phyloP scores from a whole-genome alignment of 2,888 invertebrate species.

The Fragum whitleyi region DNA sequence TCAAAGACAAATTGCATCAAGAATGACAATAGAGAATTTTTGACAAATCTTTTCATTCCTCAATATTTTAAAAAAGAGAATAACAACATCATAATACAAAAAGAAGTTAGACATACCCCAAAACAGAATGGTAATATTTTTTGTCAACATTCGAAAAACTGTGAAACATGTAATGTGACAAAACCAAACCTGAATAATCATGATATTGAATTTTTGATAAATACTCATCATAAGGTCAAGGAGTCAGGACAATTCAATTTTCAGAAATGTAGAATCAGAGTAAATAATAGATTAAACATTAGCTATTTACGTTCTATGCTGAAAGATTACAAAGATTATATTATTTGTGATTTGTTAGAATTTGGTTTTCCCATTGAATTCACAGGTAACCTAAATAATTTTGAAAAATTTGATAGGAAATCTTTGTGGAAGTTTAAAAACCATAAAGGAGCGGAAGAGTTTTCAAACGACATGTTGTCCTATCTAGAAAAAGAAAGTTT shows the following conservation, averaged over 20 bases:
- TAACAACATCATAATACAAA: no score
- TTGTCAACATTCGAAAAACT: neutral
- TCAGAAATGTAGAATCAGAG: neutral
- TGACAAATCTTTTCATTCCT: no score
- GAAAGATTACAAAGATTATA: neutral
- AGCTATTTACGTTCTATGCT: neutral
- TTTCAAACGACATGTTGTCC: neutral
- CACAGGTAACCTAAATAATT: neutral
- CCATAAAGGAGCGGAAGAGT: neutral
- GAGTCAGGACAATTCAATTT: neutral
- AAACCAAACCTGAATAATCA: neutral
- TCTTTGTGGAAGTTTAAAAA: neutral
- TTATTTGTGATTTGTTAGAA: neutral
- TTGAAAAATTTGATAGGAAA: neutral
- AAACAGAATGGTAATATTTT: neutral
- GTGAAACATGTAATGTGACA: neutral
- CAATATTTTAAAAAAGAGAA: neutral
- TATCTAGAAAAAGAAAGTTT: constrained; percentile 2
- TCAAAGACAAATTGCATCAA: no score
- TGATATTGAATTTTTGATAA: no score
- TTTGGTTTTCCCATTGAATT: neutral
- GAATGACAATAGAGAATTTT: no score
- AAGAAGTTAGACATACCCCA: no score
- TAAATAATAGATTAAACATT: neutral
- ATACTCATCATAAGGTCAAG: neutral